A percentile compares a stretch with the other conserved stretches of the same genome.
These are phyloP conservation scores for Sabatieria punctata DNA, from an alignment of 2,888 invertebrate genomes.

Conservation along the genomic window DNA sequence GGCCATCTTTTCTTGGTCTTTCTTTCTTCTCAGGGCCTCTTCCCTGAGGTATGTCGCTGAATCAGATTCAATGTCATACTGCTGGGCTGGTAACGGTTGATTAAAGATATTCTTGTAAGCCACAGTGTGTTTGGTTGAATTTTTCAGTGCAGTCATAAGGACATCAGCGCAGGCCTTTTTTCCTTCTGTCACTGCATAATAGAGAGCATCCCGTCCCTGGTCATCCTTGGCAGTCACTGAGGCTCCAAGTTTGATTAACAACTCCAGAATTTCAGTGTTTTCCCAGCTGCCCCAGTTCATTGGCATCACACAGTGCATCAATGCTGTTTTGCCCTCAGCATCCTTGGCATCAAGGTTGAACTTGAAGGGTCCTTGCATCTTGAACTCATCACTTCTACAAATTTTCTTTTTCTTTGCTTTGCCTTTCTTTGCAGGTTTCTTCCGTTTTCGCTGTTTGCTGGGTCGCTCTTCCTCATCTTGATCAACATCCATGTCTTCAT, in stretches of 20 bases:
- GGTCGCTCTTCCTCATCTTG: constrained; percentile 3
- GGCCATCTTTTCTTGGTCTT: neutral
- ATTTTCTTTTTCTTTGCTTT: constrained; percentile 6
- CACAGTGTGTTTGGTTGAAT: neutral
- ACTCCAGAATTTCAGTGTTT: constrained; percentile 30
- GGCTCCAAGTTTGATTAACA: constrained; percentile 17
- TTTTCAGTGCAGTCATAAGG: neutral
- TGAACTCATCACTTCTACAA: constrained; percentile 7
- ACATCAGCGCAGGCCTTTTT: neutral
- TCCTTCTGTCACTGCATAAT: neutral
- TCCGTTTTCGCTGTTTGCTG: too few relatives aligned
- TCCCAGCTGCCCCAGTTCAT: constrained; percentile 33
- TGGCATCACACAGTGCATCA: constrained; percentile 33
- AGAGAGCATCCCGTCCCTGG: neutral
- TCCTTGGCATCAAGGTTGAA: constrained; percentile 28
- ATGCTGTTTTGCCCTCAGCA: constrained; percentile 30
- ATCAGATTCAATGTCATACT: neutral
- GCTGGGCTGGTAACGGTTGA: constrained; percentile 15
- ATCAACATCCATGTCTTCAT: constrained; percentile 6
- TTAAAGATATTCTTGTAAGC: neutral
- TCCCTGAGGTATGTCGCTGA: neutral
- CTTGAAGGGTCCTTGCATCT: constrained; percentile 20
- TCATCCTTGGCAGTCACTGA: neutral
- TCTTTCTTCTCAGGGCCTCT: neutral
- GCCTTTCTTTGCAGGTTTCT: constrained; percentile 2